Base-by-base conservation (phyloP, 2,888 invertebrate species). In the Dynastes grantii region DNA sequence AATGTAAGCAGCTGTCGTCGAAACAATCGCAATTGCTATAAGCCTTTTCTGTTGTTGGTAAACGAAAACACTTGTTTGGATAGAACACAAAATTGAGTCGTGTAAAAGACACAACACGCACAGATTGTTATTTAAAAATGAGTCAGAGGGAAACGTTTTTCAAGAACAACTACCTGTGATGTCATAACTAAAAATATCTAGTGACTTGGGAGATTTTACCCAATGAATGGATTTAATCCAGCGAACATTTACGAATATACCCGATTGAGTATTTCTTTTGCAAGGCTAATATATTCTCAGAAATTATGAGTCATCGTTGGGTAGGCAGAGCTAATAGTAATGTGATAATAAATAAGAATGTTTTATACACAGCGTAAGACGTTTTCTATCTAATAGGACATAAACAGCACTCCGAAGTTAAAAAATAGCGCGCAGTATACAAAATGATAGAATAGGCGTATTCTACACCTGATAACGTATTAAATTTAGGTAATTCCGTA, bases 71-170 rank as follows among this genome's bases (percentile, higher is more conserved):
- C 83, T 83, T 84, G 83, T 83, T 77, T 79, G 64, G 68, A 58
- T 79, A 53, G 75, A 78, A 76, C 79, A 77, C 79, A 58, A 61
- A 49, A 73, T 22, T 51, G 22, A 37, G 78, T 77, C 79, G 79
- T 82, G 80, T 83, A 81, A 76, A 78, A 79, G 77, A 78, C 82
- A 81, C 83, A 84, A 86, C 85, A 84, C 85, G 84, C 83, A 83
- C 82, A 83, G 71, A 70, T 65, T 78, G 67, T 68, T 53, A 32
- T 71, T 64, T 61, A 77, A 80, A 79, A 80, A 87, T 87, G 87
- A 87, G 81, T 87, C 87, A 87, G 86, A 83, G 88, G 88, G 87
- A 88, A 87, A 87, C 87, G 88, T 88, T 88, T 88, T 88, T 87
- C 84, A 80, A 87, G 87, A 88, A 88, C 87, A 87, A 87, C 87